Evolutionary conservation across 2,888 invertebrate genomes (phyloP).

Genomic region (Spodoptera picta): DNA sequence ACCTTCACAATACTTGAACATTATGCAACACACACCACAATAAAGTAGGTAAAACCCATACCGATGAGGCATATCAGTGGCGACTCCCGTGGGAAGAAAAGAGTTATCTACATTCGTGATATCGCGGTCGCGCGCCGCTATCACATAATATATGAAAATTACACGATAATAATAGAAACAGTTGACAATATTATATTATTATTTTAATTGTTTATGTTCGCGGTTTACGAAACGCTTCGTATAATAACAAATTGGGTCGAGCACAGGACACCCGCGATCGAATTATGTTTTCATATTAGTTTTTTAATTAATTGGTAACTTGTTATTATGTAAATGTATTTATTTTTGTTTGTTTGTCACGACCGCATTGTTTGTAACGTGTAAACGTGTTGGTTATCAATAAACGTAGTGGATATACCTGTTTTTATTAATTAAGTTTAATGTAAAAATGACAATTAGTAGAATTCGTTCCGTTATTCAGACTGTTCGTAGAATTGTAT

Average conservation of each 20-base stretch:
- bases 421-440: conserved; percentile 7
- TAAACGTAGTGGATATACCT: background rate
- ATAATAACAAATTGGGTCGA: conserved; percentile 74
- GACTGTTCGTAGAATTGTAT: too few relatives aligned
- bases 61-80: conserved; percentile 52
- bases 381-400: conserved; percentile 12
- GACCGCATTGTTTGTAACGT: conserved; percentile 44
- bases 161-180: conserved; percentile 70
- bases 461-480: background rate
- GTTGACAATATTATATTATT: conserved; percentile 56
- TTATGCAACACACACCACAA: conserved; percentile 16
- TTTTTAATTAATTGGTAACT: conserved; percentile 61
- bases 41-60: conserved; percentile 42
- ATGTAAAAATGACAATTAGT: background rate
- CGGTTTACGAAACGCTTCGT: conserved; percentile 74
- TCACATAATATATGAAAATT: conserved; percentile 68
- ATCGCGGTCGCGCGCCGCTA: conserved; percentile 69
- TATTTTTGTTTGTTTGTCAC: conserved; percentile 34
- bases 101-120: conserved; percentile 73
- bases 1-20: conserved; percentile 24
- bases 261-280: conserved; percentile 69
- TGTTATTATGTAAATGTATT: conserved; percentile 50
- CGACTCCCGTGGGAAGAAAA: conserved; percentile 84
- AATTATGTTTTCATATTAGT: conserved; percentile 74
- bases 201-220: conserved; percentile 81